Evolutionary conservation across 2,113 vertebrate genomes (phyloP).

Genomic region (Coptodon bakossiorum): DNA sequence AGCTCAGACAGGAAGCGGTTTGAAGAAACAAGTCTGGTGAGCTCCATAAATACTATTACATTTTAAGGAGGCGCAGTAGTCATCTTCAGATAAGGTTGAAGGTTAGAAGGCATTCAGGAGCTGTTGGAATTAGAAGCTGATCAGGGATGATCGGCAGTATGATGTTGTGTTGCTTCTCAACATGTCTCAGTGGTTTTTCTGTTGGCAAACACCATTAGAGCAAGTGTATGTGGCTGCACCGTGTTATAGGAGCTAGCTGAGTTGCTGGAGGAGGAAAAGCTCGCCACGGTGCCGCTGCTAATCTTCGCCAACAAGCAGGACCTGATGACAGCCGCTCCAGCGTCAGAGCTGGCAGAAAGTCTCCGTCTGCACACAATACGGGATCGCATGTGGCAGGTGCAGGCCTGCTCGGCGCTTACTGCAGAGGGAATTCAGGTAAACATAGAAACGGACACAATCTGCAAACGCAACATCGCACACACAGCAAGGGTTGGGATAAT

Average conservation of each 20-base stretch:
- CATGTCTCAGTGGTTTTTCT: not conserved
- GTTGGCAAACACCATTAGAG: not conserved
- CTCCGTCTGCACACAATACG: conserved; percentile 75
- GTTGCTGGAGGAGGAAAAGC: conserved; percentile 87
- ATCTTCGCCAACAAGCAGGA: conserved; percentile 96
- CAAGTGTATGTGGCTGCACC: not conserved
- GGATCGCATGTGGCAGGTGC: conserved; percentile 83
- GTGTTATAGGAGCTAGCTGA: conserved; percentile 83
- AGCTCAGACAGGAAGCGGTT: conserved; percentile 71
- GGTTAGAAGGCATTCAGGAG: not conserved
- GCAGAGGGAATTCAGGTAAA: conserved; percentile 68
- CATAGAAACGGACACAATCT: not conserved
- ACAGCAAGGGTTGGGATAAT: not conserved
- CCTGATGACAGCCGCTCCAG: conserved; percentile 83
- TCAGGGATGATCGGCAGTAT: not conserved
- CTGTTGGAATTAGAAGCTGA: not conserved
- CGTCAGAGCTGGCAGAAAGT: conserved; percentile 79
- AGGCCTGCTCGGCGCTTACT: conserved; percentile 72
- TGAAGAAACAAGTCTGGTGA: conserved; percentile 67
- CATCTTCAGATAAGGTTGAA: not conserved
- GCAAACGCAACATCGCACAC: not conserved
- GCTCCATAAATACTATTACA: not conserved
- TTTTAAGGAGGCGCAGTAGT: not conserved
- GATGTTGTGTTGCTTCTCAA: not conserved
- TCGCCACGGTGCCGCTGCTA: conserved; percentile 80